A percentile compares a stretch with the other conserved stretches of the same genome.
Evolutionary conservation across 2,113 vertebrate genomes (phyloP).

Genomic region (Podarcis muralis): DNA sequence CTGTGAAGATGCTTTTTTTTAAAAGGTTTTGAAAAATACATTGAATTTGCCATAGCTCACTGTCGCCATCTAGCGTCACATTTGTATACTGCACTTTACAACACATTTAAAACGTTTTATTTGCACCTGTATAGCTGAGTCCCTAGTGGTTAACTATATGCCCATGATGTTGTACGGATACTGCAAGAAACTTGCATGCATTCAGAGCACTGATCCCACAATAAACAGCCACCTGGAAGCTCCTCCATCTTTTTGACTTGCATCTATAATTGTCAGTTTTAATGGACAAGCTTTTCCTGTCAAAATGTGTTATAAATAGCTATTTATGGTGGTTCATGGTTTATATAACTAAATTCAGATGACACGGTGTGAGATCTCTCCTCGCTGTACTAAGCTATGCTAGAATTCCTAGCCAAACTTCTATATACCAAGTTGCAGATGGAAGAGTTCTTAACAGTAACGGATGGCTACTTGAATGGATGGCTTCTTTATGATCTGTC

Average conservation of each 20-base stretch:
- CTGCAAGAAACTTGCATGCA: too few relatives aligned
- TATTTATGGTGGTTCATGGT: neutral
- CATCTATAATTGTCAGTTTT: neutral
- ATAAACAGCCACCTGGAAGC: too few relatives aligned
- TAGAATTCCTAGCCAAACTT: neutral
- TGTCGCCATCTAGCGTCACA: too few relatives aligned
- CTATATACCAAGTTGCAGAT: neutral
- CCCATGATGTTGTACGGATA: too few relatives aligned
- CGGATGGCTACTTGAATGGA: neutral
- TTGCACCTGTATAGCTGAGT: too few relatives aligned
- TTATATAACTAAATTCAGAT: neutral
- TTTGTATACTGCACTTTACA: too few relatives aligned
- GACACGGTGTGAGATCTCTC: neutral
- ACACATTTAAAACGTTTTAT: too few relatives aligned
- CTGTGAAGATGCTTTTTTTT: too few relatives aligned
- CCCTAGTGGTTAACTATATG: too few relatives aligned
- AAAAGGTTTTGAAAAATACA: too few relatives aligned
- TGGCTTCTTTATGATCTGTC: conserved; percentile 15
- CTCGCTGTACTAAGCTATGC: neutral
- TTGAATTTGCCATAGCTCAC: too few relatives aligned
- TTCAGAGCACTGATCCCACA: too few relatives aligned
- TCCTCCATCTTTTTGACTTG: neutral
- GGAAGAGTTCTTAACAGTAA: neutral
- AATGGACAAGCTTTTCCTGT: neutral
- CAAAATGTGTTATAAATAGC: neutral